Evolutionary conservation across 2,113 vertebrate genomes (phyloP).

Genomic region (Poeciliopsis retropinna): DNA sequence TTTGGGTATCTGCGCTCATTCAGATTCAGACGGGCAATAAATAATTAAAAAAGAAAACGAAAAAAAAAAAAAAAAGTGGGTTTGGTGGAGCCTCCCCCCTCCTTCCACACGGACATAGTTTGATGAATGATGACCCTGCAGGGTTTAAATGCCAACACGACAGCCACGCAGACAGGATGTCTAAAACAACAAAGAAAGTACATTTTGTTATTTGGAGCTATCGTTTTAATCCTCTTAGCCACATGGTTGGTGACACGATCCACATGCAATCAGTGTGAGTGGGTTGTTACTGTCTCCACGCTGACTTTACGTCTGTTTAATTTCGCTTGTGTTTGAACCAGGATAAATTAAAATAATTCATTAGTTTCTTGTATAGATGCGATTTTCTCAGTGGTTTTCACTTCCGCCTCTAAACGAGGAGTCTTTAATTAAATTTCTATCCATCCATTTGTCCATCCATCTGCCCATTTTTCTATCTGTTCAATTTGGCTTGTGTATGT

Average conservation of each 20-base stretch:
- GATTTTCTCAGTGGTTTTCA: background rate
- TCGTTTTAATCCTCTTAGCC: constrained; percentile 69
- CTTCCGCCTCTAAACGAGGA: background rate
- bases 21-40: constrained; percentile 42
- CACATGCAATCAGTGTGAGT: constrained; percentile 54
- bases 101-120: constrained; percentile 7
- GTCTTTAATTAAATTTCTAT: too few species aligned
- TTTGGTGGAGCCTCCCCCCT: constrained; percentile 25
- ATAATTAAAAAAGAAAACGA: constrained; percentile 17
- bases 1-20: constrained; percentile 59
- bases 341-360: background rate
- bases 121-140: background rate
- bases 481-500: too few species aligned
- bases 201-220: background rate
- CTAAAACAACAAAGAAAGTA: background rate
- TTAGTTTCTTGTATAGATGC: background rate
- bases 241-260: constrained; percentile 20
- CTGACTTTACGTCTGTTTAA: background rate
- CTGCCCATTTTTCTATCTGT: too few species aligned
- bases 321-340: background rate
- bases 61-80: background rate
- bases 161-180: background rate
- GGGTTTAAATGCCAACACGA: background rate
- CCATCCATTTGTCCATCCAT: background rate
- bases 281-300: constrained; percentile 27